Evolutionary conservation across 1,140 invertebrate genomes (phyloP), one percentile per base, ranked within the genome.

Genomic region (Drosophila aff.): DNA sequence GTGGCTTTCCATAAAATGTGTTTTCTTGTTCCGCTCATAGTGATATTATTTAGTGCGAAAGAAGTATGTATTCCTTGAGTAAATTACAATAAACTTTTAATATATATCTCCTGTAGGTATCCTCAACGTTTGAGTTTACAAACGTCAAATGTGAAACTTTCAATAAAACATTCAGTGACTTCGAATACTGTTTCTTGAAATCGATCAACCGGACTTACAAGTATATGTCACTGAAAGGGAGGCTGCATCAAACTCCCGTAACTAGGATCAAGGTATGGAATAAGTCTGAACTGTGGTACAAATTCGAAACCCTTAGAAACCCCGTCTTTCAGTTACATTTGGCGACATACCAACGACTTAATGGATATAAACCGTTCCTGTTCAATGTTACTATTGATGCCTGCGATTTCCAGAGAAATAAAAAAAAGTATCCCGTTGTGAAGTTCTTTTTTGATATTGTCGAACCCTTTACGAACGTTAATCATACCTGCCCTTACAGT

Each of bases 341-440:
- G 1, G 11, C 15, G 3, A 3, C 64, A 11, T 23, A 36, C 0
- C 38, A 71, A 55, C 50, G 67, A 18, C 33, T 40, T 13, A 71
- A 65, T 47, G 61, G 61, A 26, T 64, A 71, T 26, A 53, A 13
- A 6, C 60, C 60, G 0, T 71, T 71, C 3, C 13, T 71, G 5
- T 71, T 36, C 8, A 71, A 57, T 41, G 9, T 71, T 2, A 55
- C 68, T 6, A 6, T 64, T 0, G 61, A 71, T 49, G 61, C 28
- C 23, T 65, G 68, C 5, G 28, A 8, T 38, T 65, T 57, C 16
- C 3, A 41, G 3, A 31, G 0, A n/a, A 57, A 52, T 31, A n/a
- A 2, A 0, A 40, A 40, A 3, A 3, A 16, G 26, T 21, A 65
- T 13, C 41, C 40, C 2, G 13, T 33, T 15, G 6, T 8, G 9